These are phyloP conservation scores for Acrocyrtus sp. DNA, from an alignment of 2,888 invertebrate genomes.

Conservation along the genomic window DNA sequence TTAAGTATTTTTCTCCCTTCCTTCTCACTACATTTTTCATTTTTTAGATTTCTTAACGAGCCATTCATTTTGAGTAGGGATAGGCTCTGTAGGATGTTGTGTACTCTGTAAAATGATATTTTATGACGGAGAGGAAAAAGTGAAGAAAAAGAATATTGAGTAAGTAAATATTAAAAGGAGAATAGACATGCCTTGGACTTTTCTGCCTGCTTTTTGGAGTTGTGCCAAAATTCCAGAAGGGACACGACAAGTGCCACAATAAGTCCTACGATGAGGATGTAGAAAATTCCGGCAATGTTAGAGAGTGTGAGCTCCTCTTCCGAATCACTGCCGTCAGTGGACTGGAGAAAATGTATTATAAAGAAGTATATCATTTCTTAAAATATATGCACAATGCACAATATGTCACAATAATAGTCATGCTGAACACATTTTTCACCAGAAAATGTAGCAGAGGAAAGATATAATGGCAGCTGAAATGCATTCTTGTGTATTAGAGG, in stretches of 20 bases:
- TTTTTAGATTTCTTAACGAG: background rate
- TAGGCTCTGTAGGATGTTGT: background rate
- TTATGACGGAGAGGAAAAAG: slow-evolving; percentile 28
- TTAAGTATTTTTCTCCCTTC: background rate
- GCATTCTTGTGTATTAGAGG: background rate
- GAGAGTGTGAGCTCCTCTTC: slow-evolving; percentile 85
- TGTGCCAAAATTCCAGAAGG: slow-evolving; percentile 94
- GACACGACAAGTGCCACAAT: slow-evolving; percentile 91
- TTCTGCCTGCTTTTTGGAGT: slow-evolving; percentile 81
- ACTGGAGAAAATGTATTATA: background rate
- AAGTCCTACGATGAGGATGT: slow-evolving; percentile 94
- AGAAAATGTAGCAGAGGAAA: background rate
- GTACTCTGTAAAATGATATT: slow-evolving; percentile 47
- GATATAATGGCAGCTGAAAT: background rate
- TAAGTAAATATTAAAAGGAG: slow-evolving; percentile 43
- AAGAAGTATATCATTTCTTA: slow-evolving; percentile 28
- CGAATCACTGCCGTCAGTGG: slow-evolving; percentile 37
- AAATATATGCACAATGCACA: slow-evolving; percentile 11
- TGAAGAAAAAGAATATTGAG: slow-evolving; percentile 29
- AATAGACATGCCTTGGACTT: slow-evolving; percentile 74
- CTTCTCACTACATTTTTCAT: background rate
- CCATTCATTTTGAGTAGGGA: background rate
- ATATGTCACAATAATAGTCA: background rate
- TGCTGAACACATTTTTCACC: slow-evolving; percentile 1
- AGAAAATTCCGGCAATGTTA: slow-evolving; percentile 98